Evolutionary conservation across 2,888 invertebrate genomes (phyloP), one percentile per base, ranked within the genome.

Genomic region (Darwinula stevensoni): DNA sequence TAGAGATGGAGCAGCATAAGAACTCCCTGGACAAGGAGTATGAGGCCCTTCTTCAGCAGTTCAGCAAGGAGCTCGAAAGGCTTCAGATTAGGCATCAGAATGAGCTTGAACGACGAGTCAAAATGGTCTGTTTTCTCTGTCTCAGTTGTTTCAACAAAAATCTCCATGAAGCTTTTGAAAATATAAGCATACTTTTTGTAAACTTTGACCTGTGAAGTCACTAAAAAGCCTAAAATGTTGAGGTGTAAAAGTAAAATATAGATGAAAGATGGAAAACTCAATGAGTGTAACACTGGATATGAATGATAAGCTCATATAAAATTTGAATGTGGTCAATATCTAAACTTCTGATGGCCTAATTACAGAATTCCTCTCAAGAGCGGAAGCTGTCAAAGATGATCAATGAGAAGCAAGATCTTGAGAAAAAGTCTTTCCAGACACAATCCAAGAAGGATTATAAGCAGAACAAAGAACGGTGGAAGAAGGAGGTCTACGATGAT

Each of bases 1-100:
- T 76, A 45, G 94, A 97, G 57, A 80, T 94, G 67, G 91, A 94
- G 48, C 74, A 74, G 45, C 84, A 94, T 56, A 86, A 91, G 54
- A 67, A 71, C 46, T 70, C 75, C 47, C 61, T 94, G 40, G 94
- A 97, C 53, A 76, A 84, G 49, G 97, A 97, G 55, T 88, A 91
- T 51, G 91, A 94, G 52, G 69, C 69, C 43, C 59, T 91, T 41
- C 60, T 88, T 46, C 73, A 76, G 50, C 78, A 74, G 47, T 82
- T 88, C 48, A 72, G 73, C 42, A 65, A 84, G 44, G 94, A 97
- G 47, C 59, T 91, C 41, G 82, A 84, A 47, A 70, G 74, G 47
- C 57, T 86, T 39, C 73, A 74, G 55, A 61, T 66, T n/a, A 53
- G 54, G 39, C 61, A 63, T 39, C 53, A 55, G 14, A 42, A 46